These are phyloP conservation scores for Porites lutea DNA, from an alignment of 64 coral and sea anemone genomes.

Conservation along the genomic window DNA sequence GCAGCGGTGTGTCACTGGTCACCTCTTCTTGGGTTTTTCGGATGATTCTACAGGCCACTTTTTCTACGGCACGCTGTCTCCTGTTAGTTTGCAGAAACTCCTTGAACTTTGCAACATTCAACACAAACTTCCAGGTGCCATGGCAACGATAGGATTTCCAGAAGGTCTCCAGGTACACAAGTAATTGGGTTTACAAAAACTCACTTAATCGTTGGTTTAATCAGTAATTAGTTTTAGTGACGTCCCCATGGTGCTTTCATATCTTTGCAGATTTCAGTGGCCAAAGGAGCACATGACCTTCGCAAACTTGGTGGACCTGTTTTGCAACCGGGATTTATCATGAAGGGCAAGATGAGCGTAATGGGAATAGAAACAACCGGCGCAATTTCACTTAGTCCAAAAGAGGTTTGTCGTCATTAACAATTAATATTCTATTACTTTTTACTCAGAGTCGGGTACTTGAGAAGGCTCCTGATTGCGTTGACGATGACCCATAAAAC, in stretches of 20 bases:
- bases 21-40: slow-evolving; percentile 80
- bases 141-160: slow-evolving; percentile 89
- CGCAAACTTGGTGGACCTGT: slow-evolving; percentile 59
- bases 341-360: slow-evolving; percentile 84
- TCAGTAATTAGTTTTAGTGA: too few species aligned
- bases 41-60: slow-evolving; percentile 74
- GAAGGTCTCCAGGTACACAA: slow-evolving; percentile 72
- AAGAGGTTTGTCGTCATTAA: slow-evolving; percentile 58
- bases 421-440: too few species aligned
- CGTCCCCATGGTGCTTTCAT: too few species aligned
- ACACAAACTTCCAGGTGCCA: slow-evolving; percentile 59
- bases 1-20: slow-evolving; percentile 82
- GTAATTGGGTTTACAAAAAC: too few species aligned
- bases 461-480: too few species aligned
- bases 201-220: too few species aligned
- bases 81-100: slow-evolving; percentile 84
- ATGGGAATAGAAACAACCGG: slow-evolving; percentile 86
- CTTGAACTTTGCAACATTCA: slow-evolving; percentile 54
- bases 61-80: slow-evolving; percentile 84
- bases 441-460: too few species aligned
- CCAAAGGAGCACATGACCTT: slow-evolving; percentile 71
- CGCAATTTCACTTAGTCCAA: slow-evolving; percentile 73
- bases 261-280: slow-evolving; percentile 76
- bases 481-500: too few species aligned
- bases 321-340: slow-evolving; percentile 69